Evolutionary conservation across 2,113 vertebrate genomes (phyloP).

Genomic region (Gobius niger): DNA sequence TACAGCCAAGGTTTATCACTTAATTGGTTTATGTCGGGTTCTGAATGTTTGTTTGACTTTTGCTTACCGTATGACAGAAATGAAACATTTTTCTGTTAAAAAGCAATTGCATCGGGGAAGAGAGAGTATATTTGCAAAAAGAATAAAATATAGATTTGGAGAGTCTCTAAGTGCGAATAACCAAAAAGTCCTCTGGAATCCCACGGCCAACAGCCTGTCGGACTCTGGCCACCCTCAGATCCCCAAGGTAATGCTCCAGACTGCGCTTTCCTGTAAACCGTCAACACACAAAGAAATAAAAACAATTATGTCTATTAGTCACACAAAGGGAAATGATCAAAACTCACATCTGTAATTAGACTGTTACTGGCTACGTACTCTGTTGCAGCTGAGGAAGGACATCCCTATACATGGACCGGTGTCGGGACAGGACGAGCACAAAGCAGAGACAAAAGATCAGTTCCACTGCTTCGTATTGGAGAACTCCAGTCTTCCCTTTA

Average conservation of each 20-base stretch:
- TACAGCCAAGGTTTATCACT: constrained; percentile 28
- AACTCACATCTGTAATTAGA: not conserved
- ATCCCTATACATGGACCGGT: constrained; percentile 56
- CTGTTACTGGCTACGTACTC: constrained; percentile 52
- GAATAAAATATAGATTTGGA: not conserved
- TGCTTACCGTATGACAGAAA: not conserved
- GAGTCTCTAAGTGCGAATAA: constrained; percentile 51
- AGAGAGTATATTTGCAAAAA: not conserved
- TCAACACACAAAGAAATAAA: not conserved
- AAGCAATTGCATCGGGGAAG: not conserved
- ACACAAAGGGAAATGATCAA: not conserved
- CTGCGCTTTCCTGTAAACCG: constrained; percentile 59
- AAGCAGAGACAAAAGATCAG: constrained; percentile 76
- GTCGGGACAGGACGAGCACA: constrained; percentile 52
- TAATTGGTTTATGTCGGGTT: constrained; percentile 24
- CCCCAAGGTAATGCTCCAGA: constrained; percentile 57
- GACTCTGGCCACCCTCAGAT: constrained; percentile 66
- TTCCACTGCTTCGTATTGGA: constrained; percentile 73
- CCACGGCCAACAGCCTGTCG: constrained; percentile 63
- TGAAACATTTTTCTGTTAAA: not conserved
- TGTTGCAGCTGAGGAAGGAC: constrained; percentile 63
- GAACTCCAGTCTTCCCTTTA: constrained; percentile 33
- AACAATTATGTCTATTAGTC: not conserved
- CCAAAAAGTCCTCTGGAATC: constrained; percentile 64
- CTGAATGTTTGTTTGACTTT: constrained; percentile 8